phyloP scores from a whole-genome alignment of 2,888 invertebrate species.

The Epirrita christyi region DNA sequence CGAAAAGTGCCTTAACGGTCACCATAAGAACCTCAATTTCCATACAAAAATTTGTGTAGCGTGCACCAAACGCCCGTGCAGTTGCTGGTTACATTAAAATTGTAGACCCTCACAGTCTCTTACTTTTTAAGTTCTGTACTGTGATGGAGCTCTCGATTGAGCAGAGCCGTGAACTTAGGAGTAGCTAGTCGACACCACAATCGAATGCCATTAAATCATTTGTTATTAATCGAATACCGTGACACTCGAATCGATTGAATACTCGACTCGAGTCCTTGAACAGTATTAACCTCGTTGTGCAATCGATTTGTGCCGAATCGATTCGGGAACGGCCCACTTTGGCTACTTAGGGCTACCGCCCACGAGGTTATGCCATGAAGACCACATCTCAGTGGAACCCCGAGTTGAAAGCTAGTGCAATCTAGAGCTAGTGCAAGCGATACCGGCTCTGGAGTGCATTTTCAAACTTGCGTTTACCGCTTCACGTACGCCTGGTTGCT shows the following conservation, averaged over 20 bases:
- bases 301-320: constrained; percentile 69
- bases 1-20: too few relatives aligned
- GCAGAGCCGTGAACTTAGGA: constrained; percentile 59
- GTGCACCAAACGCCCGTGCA: too few relatives aligned
- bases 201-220: constrained; percentile 60
- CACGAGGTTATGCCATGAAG: background rate
- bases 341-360: constrained; percentile 46
- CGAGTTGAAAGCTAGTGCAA: too few relatives aligned
- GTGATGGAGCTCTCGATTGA: constrained; percentile 48
- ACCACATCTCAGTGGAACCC: too few relatives aligned
- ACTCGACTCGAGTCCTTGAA: constrained; percentile 69
- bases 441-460: too few relatives aligned
- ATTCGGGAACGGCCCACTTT: constrained; percentile 67
- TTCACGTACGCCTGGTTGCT: too few relatives aligned
- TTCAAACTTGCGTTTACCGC: too few relatives aligned
- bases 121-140: constrained; percentile 12
- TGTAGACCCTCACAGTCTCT: too few relatives aligned
- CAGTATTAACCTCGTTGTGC: constrained; percentile 70
- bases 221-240: constrained; percentile 61
- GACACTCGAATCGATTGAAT: constrained; percentile 61
- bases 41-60: too few relatives aligned
- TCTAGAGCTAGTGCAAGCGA: too few relatives aligned
- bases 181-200: constrained; percentile 55
- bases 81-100: too few relatives aligned
- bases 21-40: too few relatives aligned